Conservation (phyloP, 1,140 invertebrate genomes). For the Drosophila kurseongensis region DNA sequence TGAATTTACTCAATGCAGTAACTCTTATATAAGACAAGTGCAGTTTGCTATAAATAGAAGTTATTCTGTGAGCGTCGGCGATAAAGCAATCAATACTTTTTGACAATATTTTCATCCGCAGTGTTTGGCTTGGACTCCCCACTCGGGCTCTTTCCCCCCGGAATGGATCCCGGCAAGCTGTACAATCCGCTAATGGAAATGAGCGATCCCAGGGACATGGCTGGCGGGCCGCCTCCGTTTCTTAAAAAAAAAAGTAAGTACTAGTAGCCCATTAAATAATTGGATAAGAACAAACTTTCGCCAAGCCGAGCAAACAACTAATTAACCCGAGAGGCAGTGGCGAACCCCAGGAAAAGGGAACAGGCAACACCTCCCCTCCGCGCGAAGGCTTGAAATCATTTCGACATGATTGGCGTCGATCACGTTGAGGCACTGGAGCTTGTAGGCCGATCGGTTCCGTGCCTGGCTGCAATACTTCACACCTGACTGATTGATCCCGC, state of each 20-base stretch:
- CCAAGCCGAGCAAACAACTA: conserved; percentile 68
- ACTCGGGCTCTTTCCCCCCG: conserved; percentile 89
- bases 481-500: conserved; percentile 76
- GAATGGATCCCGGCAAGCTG: conserved; percentile 89
- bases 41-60: conserved; percentile 35
- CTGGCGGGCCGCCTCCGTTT: conserved; percentile 86
- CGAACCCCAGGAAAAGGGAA: conserved; percentile 10
- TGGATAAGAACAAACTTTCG: conserved; percentile 40
- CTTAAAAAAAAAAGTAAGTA: conserved; percentile 90
- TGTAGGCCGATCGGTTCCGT: conserved; percentile 44
- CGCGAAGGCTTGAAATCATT: conserved; percentile 54
- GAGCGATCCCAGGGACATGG: conserved; percentile 86
- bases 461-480: conserved; percentile 68
- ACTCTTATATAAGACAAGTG: conserved; percentile 40
- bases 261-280: conserved; percentile 1
- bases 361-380: conserved; percentile 23
- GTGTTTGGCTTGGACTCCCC: conserved; percentile 91
- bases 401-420: conserved; percentile 75
- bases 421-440: conserved; percentile 52
- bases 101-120: conserved; percentile 79
- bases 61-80: not conserved
- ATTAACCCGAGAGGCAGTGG: conserved; percentile 63
- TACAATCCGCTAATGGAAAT: conserved; percentile 90
- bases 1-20: conserved; percentile 42
- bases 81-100: conserved; percentile 5